Evolutionary conservation across 2,797 vertebrate genomes (phyloP).

Genomic region (Cephalopachus bancanus): DNA sequence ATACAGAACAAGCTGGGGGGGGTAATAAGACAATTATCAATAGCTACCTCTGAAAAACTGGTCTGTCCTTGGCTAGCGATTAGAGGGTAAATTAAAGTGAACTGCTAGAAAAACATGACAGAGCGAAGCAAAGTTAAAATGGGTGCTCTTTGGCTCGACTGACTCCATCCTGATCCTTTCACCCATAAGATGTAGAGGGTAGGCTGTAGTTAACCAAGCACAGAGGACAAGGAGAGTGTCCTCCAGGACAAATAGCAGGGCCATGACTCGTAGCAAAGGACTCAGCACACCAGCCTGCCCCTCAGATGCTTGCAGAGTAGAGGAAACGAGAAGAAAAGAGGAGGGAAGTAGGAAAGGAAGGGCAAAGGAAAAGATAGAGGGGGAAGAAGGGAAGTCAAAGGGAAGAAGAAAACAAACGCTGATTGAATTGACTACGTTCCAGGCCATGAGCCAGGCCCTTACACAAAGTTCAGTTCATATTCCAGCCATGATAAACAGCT

Average conservation of each 20-base stretch:
- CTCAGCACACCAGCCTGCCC: neutral
- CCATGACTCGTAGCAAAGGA: neutral
- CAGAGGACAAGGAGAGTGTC: neutral
- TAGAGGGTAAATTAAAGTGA: too few species aligned
- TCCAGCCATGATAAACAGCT: neutral
- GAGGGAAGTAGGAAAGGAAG: neutral
- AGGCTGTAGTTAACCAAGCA: neutral
- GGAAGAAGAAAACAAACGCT: neutral
- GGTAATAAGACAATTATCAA: too few species aligned
- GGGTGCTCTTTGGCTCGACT: too few species aligned
- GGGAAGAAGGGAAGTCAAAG: neutral
- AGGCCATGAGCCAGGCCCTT: neutral
- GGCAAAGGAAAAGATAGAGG: neutral
- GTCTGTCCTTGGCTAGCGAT: too few species aligned
- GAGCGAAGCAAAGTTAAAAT: too few species aligned
- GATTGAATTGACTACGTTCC: neutral
- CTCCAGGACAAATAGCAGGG: neutral
- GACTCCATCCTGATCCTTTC: too few species aligned
- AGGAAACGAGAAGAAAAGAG: neutral
- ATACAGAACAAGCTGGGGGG: too few species aligned
- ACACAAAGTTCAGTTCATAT: neutral
- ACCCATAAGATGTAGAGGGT: fast-evolving
- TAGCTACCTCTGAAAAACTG: too few species aligned
- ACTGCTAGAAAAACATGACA: too few species aligned
- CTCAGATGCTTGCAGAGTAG: neutral